Evolutionary conservation across 2,888 invertebrate species (phyloP).

Genomic region (Argyra leucocephala): DNA sequence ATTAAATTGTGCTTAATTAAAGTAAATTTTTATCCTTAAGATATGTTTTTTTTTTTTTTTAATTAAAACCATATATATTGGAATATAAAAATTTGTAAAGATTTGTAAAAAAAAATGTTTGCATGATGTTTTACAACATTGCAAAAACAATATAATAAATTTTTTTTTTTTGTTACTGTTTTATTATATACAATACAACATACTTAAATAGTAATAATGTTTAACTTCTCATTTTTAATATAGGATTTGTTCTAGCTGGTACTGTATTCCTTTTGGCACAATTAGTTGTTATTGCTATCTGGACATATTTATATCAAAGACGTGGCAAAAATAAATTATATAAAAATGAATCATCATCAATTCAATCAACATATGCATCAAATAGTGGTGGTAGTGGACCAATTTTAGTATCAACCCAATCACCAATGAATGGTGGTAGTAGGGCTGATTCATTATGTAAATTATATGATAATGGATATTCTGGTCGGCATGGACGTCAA

Average conservation of each 20-base stretch:
- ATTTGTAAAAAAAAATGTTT: not conserved
- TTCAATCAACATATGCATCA: constrained; percentile 24
- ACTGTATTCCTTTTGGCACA: constrained; percentile 73
- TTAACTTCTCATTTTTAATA: constrained; percentile 27
- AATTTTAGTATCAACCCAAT: constrained; percentile 4
- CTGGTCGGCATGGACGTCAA: constrained; percentile 41
- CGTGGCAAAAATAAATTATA: constrained; percentile 43
- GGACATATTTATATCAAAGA: constrained; percentile 77
- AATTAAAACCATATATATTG: too few relatives aligned
- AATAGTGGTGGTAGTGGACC: not conserved
- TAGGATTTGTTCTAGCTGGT: constrained; percentile 69
- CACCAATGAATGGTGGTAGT: constrained; percentile 48
- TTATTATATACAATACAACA: too few relatives aligned
- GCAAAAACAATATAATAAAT: not conserved
- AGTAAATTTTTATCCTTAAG: too few relatives aligned
- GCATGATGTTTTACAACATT: not conserved
- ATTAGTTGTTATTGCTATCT: constrained; percentile 69
- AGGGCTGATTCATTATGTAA: constrained; percentile 66
- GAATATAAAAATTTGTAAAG: too few relatives aligned
- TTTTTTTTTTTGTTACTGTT: not conserved
- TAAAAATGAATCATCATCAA: constrained; percentile 17
- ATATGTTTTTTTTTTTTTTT: too few relatives aligned
- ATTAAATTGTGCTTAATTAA: too few relatives aligned
- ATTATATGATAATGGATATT: constrained; percentile 70
- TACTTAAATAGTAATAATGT: too few relatives aligned